A percentile compares a stretch with the other conserved stretches of the same genome.
Evolutionary conservation across 2,113 vertebrate species (phyloP).

Genomic region (chimpanzee (Pan troglodytes)): DNA sequence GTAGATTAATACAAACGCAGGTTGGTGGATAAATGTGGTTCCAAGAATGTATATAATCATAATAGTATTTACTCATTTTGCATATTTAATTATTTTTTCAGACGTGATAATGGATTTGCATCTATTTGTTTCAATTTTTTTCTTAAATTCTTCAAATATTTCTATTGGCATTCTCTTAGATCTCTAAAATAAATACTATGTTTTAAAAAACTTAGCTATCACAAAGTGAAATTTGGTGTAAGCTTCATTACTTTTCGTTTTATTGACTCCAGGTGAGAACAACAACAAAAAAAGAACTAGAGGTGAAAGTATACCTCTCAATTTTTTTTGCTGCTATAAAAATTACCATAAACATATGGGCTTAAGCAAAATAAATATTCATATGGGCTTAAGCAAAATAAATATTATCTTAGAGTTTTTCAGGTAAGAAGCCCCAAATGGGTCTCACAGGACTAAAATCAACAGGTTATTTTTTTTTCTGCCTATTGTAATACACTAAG

Average conservation of each 20-base stretch:
- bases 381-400: not conserved
- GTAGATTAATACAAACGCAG: not conserved
- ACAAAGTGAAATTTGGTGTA: not conserved
- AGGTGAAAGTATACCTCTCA: not conserved
- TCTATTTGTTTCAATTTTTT: not conserved
- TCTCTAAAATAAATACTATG: not conserved
- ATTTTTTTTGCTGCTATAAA: not conserved
- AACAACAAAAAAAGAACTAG: not conserved
- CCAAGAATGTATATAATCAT: not conserved
- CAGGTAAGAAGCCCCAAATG: not conserved
- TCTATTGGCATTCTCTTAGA: not conserved
- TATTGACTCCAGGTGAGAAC: not conserved
- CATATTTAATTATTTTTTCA: not conserved
- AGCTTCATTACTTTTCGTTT: not conserved
- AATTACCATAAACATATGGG: not conserved
- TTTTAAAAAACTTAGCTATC: not conserved
- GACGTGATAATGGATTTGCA: not conserved
- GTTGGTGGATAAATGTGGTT: not conserved
- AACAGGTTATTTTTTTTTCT: not conserved
- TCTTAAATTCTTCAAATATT: not conserved
- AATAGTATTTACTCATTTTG: not conserved
- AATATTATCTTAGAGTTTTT: not conserved
- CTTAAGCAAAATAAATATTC: not conserved
- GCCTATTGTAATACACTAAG: not conserved
- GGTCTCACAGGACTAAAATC: not conserved